phyloP scores from a whole-genome alignment of 1,140 invertebrate genomes.

The Drosophila pseudoananassae region DNA sequence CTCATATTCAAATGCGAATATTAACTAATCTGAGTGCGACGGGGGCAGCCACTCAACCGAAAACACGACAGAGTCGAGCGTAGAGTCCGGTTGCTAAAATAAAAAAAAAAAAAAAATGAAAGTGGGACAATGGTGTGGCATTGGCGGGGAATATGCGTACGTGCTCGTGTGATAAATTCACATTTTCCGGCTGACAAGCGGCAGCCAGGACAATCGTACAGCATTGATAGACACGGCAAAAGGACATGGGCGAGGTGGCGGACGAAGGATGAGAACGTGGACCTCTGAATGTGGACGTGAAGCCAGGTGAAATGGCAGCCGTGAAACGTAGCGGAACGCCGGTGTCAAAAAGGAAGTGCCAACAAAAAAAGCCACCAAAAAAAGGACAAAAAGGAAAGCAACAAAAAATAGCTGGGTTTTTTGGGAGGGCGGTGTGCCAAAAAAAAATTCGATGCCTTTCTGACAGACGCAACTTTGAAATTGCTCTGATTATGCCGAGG shows the following conservation, averaged over 20 bases:
- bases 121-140: slow-evolving; percentile 31
- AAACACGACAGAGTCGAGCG: not conserved
- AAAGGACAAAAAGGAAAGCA: not conserved
- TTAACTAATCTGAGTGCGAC: slow-evolving; percentile 63
- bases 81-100: not conserved
- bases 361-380: slow-evolving; percentile 36
- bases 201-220: slow-evolving; percentile 57
- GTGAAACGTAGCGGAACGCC: slow-evolving; percentile 79
- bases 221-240: slow-evolving; percentile 66
- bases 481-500: slow-evolving; percentile 73
- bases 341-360: slow-evolving; percentile 79
- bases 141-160: slow-evolving; percentile 71
- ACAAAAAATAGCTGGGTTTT: not conserved
- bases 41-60: slow-evolving; percentile 35
- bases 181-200: slow-evolving; percentile 73
- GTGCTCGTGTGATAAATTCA: slow-evolving; percentile 82
- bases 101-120: slow-evolving; percentile 10
- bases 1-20: slow-evolving; percentile 69
- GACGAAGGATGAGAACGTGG: not conserved
- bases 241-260: slow-evolving; percentile 6
- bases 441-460: slow-evolving; percentile 75
- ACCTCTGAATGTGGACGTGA: slow-evolving; percentile 3
- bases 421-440: slow-evolving; percentile 31
- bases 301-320: slow-evolving; percentile 49
- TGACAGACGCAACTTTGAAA: slow-evolving; percentile 79